Evolutionary conservation across 37 sponge, comb jelly and placozoan species (phyloP), one percentile per base, ranked within the genome.

Genomic region (Mnemiopsis leidyi): DNA sequence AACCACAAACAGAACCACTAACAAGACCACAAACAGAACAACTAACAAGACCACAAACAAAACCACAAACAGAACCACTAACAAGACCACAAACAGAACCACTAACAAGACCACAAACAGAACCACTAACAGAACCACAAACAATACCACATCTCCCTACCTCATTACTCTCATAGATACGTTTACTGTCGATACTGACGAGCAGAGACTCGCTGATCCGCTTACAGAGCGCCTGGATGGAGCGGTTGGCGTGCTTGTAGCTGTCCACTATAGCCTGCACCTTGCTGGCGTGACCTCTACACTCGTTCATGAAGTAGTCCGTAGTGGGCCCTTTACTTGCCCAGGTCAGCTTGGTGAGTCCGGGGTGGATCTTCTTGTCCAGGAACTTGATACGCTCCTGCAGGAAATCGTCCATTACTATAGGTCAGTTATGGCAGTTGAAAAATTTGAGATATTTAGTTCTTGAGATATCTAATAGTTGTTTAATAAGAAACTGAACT

Each of bases 341-440:
- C 99, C 99, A 98, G 24, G 96, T 98, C 76, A 98, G 94, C 94
- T 98, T 98, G 36, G 97, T 94, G 73, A 97, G 95, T 13, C 99
- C 99, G 0, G 99, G 96, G 7, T 94, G 94, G 5, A 98, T 92
- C 94, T 97, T 97, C 94, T 96, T 97, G 95, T 98, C 97, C 2
- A 98, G 93, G 69, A 93, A 95, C 48, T 30, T 68, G 30, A 79
- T 77, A 37, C 82, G 38, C 93, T 79, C 82, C 82, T 79, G 82
- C 37, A 29, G 36, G 23, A 33, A 29, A 9, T 69, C 18, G 68
- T n/a, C n/a, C n/a, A n/a, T n/a, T n/a, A n/a, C n/a, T n/a, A n/a
- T n/a, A n/a, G n/a, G n/a, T n/a, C n/a, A n/a, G n/a, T n/a, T n/a
- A n/a, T n/a, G n/a, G n/a, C n/a, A n/a, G n/a, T n/a, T n/a, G n/a